Evolutionary conservation across 2,113 vertebrate genomes (phyloP).

Genomic region (Catharus bicknelli): DNA sequence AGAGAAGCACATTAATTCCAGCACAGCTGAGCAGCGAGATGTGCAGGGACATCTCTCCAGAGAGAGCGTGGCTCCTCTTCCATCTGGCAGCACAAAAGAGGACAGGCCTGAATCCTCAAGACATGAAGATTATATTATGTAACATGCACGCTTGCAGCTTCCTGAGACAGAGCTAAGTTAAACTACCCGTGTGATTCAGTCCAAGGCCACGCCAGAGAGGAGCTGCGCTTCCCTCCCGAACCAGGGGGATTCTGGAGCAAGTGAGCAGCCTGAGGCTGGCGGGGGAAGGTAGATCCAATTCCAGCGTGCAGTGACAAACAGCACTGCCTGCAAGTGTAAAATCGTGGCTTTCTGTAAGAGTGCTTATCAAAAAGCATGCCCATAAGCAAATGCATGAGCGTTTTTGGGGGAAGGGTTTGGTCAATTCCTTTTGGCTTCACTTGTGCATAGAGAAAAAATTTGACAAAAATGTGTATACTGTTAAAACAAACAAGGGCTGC

Average conservation of each 20-base stretch:
- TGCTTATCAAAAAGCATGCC: not conserved
- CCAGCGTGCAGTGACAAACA: not conserved
- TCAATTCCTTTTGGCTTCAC: not conserved
- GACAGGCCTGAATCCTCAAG: constrained; percentile 64
- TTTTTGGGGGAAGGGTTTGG: not conserved
- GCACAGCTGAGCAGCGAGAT: not conserved
- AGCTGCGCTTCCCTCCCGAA: not conserved
- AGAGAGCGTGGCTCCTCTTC: constrained; percentile 26
- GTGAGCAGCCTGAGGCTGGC: not conserved
- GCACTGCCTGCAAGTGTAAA: constrained; percentile 9
- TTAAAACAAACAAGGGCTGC: not conserved
- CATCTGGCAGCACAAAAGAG: constrained; percentile 67
- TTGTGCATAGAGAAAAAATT: not conserved
- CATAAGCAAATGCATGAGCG: accelerated
- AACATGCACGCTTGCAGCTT: not conserved
- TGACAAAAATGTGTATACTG: not conserved
- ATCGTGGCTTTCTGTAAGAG: not conserved
- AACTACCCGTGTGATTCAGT: not conserved
- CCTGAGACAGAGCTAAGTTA: not conserved
- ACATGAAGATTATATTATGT: constrained; percentile 50
- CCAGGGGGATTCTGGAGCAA: not conserved
- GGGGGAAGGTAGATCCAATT: not conserved
- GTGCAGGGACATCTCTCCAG: constrained; percentile 13
- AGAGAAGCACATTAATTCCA: constrained; percentile 25
- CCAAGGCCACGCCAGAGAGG: not conserved